These are phyloP conservation scores for Baronia brevicornis DNA, from an alignment of 2,888 invertebrate genomes.

Conservation along the genomic window DNA sequence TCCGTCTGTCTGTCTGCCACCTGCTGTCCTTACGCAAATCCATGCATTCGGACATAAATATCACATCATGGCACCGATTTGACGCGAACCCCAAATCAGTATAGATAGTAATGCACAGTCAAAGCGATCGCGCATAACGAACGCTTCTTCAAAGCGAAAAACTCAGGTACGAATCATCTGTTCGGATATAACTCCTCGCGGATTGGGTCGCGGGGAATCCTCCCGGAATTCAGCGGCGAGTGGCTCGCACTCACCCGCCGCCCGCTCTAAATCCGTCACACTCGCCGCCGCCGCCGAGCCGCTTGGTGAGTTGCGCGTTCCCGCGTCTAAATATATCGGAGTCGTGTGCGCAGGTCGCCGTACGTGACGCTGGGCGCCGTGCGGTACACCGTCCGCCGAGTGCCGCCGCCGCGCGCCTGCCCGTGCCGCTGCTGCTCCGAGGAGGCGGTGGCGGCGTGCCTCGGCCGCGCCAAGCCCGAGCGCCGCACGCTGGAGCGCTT, in stretches of 20 bases:
- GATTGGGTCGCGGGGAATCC: constrained; percentile 69
- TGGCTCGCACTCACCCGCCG: too few species aligned
- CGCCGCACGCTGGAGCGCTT: constrained; percentile 88
- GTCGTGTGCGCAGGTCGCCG: constrained; percentile 65
- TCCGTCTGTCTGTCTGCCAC: constrained; percentile 71
- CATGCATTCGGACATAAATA: constrained; percentile 24
- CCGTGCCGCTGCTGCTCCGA: constrained; percentile 74
- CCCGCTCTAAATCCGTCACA: constrained; percentile 68
- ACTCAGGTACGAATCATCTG: constrained; percentile 43
- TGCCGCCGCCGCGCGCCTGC: constrained; percentile 76
- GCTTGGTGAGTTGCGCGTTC: constrained; percentile 51
- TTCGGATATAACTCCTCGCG: constrained; percentile 51
- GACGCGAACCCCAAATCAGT: constrained; percentile 17
- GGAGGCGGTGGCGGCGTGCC: constrained; percentile 72
- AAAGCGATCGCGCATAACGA: too few species aligned
- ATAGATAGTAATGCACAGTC: too few species aligned
- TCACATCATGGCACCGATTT: constrained; percentile 22
- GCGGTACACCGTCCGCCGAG: constrained; percentile 81
- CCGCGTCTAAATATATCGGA: constrained; percentile 42
- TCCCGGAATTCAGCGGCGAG: constrained; percentile 62
- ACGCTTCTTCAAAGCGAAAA: constrained; percentile 35
- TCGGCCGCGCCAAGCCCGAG: constrained; percentile 68
- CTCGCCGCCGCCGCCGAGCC: constrained; percentile 63
- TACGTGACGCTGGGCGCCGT: constrained; percentile 82
- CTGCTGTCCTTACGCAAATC: constrained; percentile 30